Base-by-base conservation (phyloP, 2,113 vertebrate species). In the Malurus cyaneus region DNA sequence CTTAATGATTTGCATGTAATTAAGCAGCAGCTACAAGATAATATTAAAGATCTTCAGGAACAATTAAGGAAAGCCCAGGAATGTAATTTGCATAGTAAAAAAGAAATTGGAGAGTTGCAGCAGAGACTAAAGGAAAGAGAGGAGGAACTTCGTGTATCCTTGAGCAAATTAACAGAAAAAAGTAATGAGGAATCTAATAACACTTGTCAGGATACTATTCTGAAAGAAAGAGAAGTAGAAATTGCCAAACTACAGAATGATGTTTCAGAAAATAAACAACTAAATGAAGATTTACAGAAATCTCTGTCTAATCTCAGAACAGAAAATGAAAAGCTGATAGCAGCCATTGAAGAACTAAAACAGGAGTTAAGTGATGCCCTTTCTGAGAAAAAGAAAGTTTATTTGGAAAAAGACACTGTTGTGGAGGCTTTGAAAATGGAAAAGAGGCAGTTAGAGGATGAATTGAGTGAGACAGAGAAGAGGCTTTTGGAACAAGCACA, bases 341-440 rank as follows among this genome's bases (percentile, higher is more conserved):
- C 84, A 41, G 95, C 86, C n/a, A 86, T 94, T 50, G 97, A 98
- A 71, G 97, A 98, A 36, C 52, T 98, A 32, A 98, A 97, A 67
- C 97, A 88, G 65, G 97, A 99, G 88, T 91, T 99, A 74, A 97
- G 96, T 94, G 98, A 99, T 54, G 96, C 97, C 34, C 79, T 98
- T 88, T 90, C 96, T 24, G 83, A 94, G 74, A 96, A 98, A 47
- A 98, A 77, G 53, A 98, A 98, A 88, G 86, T 98, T 41, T 90
- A 89, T 36, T 94, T 98, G 65, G 99, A 99, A 94, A 99, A 98
- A 94, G 97, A 98, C 34, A 98, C 98, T 29, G 65, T 98, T 26
- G 95, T 98, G 24, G 98, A 99, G 84, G 98, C 98, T 67, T 93
- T 99, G 71, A 98, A 98, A 96, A 91, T 98, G 76, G 99, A 99